Evolutionary conservation across 2,113 vertebrate genomes (phyloP), one percentile per base, ranked within the genome.

Genomic region (Siniperca knerii): DNA sequence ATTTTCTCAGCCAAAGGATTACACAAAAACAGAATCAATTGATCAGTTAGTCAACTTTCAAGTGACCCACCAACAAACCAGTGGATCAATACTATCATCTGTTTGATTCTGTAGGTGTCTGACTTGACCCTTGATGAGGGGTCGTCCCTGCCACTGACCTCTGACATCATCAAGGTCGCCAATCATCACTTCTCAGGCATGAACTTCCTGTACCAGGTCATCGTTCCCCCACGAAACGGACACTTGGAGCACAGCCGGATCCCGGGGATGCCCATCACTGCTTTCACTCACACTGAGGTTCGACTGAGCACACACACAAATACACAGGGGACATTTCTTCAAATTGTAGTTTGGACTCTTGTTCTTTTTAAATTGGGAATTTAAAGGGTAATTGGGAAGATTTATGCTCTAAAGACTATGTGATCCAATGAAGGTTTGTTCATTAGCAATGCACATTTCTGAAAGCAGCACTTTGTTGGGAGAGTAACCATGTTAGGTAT

Each of bases 281-380:
- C 91, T 33, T 98, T 98, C 94, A 98, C 94, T 48, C 96, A 93
- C 84, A 96, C 96, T 62, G 96, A 99, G 97, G 97, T 98, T 78
- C 33, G 54, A 84, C 61, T 67, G 10, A 73, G 44, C 13, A 16
- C 52, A 52, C 20, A 57, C 8, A 33, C 11, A 37, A 21, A 20
- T 13, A 52, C 29, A 65, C 46, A 12, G 0, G 13, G 18, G 4
- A 57, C 4, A 40, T 73, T 11, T 42, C 37, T 23, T 25, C 3
- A 10, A 73, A 73, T 1, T 29, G 29, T 29, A 29, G 29, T 29
- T 29, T 29, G 29, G 29, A 29, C 29, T 29, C 29, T 29, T 29
- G 29, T 29, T 29, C 29, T 29, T 29, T 29, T 29, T 29, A 29
- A 29, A 25, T 25, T 25, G 25, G 25, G 25, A 25, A 25, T 25